phyloP scores from a whole-genome alignment of 2,113 vertebrate genomes.

The Chrysemys picta region DNA sequence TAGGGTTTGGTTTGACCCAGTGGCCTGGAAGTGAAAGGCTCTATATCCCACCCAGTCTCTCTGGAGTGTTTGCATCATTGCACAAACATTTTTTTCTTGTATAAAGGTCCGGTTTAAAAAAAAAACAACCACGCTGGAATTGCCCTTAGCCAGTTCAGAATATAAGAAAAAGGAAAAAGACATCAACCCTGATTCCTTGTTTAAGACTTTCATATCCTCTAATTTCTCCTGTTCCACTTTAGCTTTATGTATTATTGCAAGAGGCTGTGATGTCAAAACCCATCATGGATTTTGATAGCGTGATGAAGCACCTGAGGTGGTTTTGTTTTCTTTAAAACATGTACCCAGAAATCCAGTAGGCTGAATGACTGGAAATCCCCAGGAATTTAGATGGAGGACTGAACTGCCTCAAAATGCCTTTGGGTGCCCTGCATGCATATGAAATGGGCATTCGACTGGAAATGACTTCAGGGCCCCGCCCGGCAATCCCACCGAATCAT shows the following conservation, averaged over 20 bases:
- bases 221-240: neutral
- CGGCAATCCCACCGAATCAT: neutral
- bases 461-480: neutral
- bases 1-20: neutral
- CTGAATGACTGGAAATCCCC: neutral
- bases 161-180: neutral
- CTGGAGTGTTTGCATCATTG: neutral
- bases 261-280: neutral
- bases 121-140: neutral
- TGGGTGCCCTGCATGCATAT: neutral
- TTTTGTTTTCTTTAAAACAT: neutral
- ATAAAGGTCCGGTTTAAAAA: neutral
- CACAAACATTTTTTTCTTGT: neutral
- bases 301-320: neutral
- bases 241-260: neutral
- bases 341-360: neutral
- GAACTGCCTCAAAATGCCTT: neutral
- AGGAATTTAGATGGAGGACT: neutral
- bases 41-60: neutral
- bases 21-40: neutral
- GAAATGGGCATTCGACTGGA: neutral
- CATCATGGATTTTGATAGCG: neutral
- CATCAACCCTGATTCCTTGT: neutral
- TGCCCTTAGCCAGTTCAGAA: neutral
- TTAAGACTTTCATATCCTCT: neutral